A percentile compares a stretch with the other conserved stretches of the same genome.
Conservation (phyloP, 2,888 invertebrate genomes). For the Diarsia rubi region DNA sequence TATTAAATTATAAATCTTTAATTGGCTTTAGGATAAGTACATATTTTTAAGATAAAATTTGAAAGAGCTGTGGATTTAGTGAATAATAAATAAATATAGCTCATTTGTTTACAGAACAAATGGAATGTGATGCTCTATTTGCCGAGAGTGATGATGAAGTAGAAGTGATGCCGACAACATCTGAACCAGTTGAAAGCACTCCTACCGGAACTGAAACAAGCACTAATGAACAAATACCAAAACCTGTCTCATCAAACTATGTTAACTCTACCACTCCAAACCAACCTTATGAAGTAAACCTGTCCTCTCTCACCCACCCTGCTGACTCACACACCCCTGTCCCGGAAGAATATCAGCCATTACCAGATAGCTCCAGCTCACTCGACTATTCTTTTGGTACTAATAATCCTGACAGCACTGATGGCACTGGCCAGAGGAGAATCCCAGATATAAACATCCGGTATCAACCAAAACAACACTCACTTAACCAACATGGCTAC, state of each 20-base stretch:
- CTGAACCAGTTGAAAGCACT: constrained; percentile 68
- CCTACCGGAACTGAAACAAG: constrained; percentile 60
- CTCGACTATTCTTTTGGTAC: constrained; percentile 78
- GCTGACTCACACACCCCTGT: constrained; percentile 84
- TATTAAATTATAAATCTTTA: too few relatives aligned
- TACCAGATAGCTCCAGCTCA: constrained; percentile 87
- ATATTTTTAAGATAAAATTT: too few relatives aligned
- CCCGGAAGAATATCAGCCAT: constrained; percentile 87
- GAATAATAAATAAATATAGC: too few relatives aligned
- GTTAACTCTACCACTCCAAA: constrained; percentile 82
- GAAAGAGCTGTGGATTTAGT: too few relatives aligned
- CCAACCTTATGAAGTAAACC: constrained; percentile 79
- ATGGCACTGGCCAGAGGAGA: constrained; percentile 71
- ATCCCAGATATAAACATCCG: constrained; percentile 81
- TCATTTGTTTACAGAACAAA: constrained; percentile 88
- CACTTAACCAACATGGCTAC: constrained; percentile 75
- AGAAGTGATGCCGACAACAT: constrained; percentile 81
- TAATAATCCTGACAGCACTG: constrained; percentile 74
- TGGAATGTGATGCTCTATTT: constrained; percentile 92
- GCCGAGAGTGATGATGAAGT: constrained; percentile 92
- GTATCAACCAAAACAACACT: constrained; percentile 84
- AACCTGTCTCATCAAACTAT: constrained; percentile 82
- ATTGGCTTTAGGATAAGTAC: too few relatives aligned
- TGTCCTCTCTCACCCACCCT: constrained; percentile 78
- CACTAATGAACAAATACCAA: constrained; percentile 72